phyloP scores from a whole-genome alignment of 2,888 invertebrate species.

The Drosophila falleni region DNA sequence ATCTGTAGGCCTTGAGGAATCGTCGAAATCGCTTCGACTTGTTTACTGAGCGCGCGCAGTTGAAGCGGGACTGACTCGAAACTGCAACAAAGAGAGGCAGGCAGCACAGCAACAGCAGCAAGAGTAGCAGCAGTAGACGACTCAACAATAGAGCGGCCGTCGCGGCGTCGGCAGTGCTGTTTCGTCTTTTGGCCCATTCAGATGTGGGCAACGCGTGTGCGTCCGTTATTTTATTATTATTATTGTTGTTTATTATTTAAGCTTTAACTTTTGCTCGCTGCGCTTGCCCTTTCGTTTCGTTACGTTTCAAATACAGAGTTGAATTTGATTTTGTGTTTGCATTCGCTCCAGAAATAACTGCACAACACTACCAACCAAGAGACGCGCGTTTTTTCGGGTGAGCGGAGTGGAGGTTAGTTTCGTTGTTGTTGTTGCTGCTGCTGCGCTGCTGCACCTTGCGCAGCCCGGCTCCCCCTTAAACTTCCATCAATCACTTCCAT shows the following conservation, averaged over 20 bases:
- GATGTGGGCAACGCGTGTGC: constrained; percentile 80
- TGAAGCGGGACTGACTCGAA: constrained; percentile 60
- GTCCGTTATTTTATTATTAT: constrained; percentile 68
- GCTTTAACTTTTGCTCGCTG: constrained; percentile 73
- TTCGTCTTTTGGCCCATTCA: constrained; percentile 77
- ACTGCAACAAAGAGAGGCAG: constrained; percentile 57
- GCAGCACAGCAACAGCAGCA: constrained; percentile 20
- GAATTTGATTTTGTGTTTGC: constrained; percentile 42
- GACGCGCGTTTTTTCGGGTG: constrained; percentile 51
- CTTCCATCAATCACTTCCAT: constrained; percentile 54
- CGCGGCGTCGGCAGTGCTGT: constrained; percentile 70
- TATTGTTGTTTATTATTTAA: constrained; percentile 69
- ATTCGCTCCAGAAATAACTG: constrained; percentile 54
- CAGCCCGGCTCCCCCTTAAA: constrained; percentile 35
- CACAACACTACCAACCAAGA: constrained; percentile 33
- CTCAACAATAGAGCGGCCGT: constrained; percentile 58
- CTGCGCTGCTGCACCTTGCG: constrained; percentile 45
- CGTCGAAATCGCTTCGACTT: constrained; percentile 81
- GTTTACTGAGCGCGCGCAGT: constrained; percentile 76
- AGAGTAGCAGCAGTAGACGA: constrained; percentile 17
- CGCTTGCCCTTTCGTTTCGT: constrained; percentile 73
- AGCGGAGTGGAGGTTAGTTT: constrained; percentile 58
- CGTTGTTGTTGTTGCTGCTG: constrained; percentile 32
- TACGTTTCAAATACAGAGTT: constrained; percentile 57
- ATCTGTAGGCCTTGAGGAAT: constrained; percentile 80